phyloP scores from a whole-genome alignment of 2,888 invertebrate species.

The Piscicola geometra region DNA sequence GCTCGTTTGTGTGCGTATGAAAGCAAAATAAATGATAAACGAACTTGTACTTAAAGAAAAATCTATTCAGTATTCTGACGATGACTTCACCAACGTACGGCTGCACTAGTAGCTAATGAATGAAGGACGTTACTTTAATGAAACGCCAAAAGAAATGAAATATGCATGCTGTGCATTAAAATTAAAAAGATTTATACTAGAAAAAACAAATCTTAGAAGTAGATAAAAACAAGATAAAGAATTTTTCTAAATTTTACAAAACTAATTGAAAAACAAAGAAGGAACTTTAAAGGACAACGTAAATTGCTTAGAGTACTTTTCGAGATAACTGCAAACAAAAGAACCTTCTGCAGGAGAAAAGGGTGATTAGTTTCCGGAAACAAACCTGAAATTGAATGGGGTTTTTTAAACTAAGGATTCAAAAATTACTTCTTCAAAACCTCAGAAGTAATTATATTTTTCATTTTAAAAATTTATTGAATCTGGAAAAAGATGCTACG shows the following conservation, averaged over 20 bases:
- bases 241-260: too few species aligned
- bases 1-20: too few species aligned
- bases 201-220: not conserved
- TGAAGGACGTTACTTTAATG: not conserved
- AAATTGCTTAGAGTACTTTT: too few species aligned
- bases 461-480: too few species aligned
- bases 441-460: too few species aligned
- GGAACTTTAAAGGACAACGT: too few species aligned
- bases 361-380: not conserved
- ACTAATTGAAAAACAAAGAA: too few species aligned
- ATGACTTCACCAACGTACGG: not conserved
- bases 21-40: not conserved
- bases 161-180: not conserved
- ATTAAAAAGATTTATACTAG: not conserved
- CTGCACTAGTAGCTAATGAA: not conserved
- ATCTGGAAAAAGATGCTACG: too few species aligned
- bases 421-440: too few species aligned
- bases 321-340: too few species aligned
- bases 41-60: not conserved
- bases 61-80: not conserved
- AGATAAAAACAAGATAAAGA: not conserved
- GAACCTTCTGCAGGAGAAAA: not conserved
- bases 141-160: not conserved
- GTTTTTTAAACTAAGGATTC: too few species aligned
- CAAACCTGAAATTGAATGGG: not conserved